These are phyloP conservation scores for Malacoctenus gilli DNA, from an alignment of 2,797 vertebrate genomes.

Conservation along the genomic window DNA sequence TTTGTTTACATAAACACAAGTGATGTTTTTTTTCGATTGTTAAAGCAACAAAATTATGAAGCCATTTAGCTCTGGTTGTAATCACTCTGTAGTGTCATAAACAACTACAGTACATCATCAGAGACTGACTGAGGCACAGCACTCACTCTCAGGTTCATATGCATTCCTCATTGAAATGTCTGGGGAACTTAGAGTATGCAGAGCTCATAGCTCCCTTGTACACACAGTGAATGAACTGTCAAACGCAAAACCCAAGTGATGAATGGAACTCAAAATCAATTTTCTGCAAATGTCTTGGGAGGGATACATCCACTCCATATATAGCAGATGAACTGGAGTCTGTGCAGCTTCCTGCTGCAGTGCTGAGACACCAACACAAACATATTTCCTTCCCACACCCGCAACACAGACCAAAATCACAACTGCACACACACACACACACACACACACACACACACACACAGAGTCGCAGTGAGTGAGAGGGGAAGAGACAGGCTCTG, in stretches of 20 bases:
- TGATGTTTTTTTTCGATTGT: neutral
- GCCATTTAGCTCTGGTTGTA: neutral
- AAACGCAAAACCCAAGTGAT: constrained; percentile 64
- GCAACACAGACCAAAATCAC: constrained; percentile 49
- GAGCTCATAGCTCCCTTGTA: constrained; percentile 53
- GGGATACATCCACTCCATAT: constrained; percentile 56
- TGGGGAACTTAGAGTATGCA: constrained; percentile 59
- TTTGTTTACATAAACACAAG: too few relatives aligned
- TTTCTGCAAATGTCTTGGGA: constrained; percentile 68
- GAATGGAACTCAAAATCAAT: constrained; percentile 71
- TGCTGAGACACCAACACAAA: constrained; percentile 52
- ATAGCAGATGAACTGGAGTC: constrained; percentile 57
- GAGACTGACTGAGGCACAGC: constrained; percentile 46
- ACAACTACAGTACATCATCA: constrained; percentile 47
- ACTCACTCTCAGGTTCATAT: constrained; percentile 51
- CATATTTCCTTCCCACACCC: constrained; percentile 50
- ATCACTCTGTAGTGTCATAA: constrained; percentile 31
- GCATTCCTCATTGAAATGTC: constrained; percentile 53
- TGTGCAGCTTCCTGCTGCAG: constrained; percentile 43
- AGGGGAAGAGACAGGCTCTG: constrained; percentile 70
- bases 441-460: constrained; percentile 21
- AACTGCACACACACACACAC: constrained; percentile 34
- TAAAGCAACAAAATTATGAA: constrained; percentile 1
- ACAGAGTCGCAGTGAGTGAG: constrained; percentile 53
- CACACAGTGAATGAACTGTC: constrained; percentile 68